A percentile compares a stretch with the other conserved stretches of the same genome.
phyloP scores from a whole-genome alignment of 2,797 vertebrate genomes.

The Furcifer pardalis region DNA sequence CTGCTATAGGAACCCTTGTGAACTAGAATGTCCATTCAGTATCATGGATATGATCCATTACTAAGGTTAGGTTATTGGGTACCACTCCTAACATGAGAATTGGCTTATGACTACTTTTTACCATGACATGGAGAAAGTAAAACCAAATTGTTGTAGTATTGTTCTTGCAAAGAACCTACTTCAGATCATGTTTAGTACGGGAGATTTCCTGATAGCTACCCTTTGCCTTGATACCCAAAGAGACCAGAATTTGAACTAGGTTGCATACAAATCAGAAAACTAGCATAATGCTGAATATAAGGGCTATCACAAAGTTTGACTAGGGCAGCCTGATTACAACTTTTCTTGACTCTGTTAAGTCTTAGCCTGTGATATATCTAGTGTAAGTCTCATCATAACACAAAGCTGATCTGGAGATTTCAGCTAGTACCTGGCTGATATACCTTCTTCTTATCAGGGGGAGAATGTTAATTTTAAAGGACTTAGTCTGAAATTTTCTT shows the following conservation, averaged over 20 bases:
- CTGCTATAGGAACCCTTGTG: neutral
- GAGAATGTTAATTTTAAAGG: slow-evolving; percentile 69
- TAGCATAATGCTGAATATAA: neutral
- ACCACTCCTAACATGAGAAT: neutral
- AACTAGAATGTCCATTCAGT: neutral
- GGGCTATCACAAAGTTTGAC: slow-evolving; percentile 30
- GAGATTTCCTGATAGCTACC: neutral
- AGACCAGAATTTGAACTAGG: neutral
- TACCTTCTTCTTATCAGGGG: slow-evolving; percentile 66
- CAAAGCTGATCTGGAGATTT: slow-evolving; percentile 64
- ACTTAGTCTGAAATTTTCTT: slow-evolving; percentile 67
- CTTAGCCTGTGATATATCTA: slow-evolving; percentile 58
- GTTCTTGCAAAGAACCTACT: neutral
- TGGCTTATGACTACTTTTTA: neutral
- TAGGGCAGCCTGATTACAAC: slow-evolving; percentile 20
- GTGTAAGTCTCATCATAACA: slow-evolving; percentile 64
- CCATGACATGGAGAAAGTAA: neutral
- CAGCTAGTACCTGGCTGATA: slow-evolving; percentile 42
- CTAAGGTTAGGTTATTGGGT: neutral
- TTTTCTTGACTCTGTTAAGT: slow-evolving; percentile 51
- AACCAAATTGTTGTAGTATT: neutral
- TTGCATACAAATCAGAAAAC: neutral
- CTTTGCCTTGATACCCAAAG: neutral
- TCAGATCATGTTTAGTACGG: neutral
- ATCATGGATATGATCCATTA: neutral